Percentiles rank a stretch among this genome's conserved stretches.
Conservation (phyloP, 2,113 vertebrate genomes). For the Megaceryle torquata region DNA sequence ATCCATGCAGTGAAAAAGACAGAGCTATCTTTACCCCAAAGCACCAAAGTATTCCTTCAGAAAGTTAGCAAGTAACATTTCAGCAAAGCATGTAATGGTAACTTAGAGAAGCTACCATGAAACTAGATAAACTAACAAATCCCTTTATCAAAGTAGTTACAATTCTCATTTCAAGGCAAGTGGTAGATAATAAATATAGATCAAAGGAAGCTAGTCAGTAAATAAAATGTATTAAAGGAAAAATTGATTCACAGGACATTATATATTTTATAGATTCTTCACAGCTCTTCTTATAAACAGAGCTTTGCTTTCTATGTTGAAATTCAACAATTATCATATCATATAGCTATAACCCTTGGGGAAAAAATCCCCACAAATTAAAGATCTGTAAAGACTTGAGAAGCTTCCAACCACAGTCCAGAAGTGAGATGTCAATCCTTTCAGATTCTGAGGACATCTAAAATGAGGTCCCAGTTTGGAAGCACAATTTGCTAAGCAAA, state of each 20-base stretch:
- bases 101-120: not conserved
- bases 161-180: conserved; percentile 51
- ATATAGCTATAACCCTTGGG: not conserved
- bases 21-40: not conserved
- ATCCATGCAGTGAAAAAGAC: not conserved
- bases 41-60: not conserved
- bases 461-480: not conserved
- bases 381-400: not conserved
- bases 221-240: conserved; percentile 23
- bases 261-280: not conserved
- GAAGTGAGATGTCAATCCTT: not conserved
- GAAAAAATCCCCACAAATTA: not conserved
- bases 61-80: not conserved
- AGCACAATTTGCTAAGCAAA: not conserved
- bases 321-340: not conserved
- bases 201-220: conserved; percentile 24
- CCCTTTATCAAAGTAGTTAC: conserved; percentile 20
- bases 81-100: not conserved
- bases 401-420: not conserved
- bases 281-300: not conserved
- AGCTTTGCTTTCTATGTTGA: not conserved
- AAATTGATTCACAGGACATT: not conserved
- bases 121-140: conserved; percentile 49
- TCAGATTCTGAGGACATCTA: not conserved
- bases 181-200: conserved; percentile 43